A percentile compares a stretch with the other conserved stretches of the same genome.
Conservation (phyloP, 2,797 vertebrate genomes). For the Odontamblyopus lacepedii region DNA sequence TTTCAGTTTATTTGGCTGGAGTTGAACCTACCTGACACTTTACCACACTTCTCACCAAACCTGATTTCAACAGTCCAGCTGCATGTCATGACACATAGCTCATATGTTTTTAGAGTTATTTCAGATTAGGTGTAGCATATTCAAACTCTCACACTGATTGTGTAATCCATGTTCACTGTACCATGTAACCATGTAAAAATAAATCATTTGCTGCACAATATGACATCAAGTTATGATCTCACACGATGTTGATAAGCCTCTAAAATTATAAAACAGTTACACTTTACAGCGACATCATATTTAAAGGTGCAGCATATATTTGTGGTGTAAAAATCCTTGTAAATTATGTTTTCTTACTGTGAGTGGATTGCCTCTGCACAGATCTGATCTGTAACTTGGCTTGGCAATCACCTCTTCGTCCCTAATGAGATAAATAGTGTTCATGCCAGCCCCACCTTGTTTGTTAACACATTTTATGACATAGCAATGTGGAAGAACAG, state of each 20-base stretch:
- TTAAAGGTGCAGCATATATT: too few relatives aligned
- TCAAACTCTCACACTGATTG: neutral
- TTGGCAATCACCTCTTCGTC: too few relatives aligned
- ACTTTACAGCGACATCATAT: too few relatives aligned
- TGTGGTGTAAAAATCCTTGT: too few relatives aligned
- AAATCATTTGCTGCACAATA: neutral
- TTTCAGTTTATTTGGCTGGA: neutral
- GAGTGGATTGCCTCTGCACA: too few relatives aligned
- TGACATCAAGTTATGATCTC: neutral
- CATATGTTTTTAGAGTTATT: neutral
- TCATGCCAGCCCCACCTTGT: neutral
- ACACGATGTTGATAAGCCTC: neutral
- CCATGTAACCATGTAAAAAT: constrained; percentile 28
- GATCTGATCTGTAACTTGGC: too few relatives aligned
- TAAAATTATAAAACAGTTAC: too few relatives aligned
- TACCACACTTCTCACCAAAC: neutral
- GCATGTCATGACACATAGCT: constrained; percentile 5
- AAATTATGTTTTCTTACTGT: too few relatives aligned
- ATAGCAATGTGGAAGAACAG: constrained; percentile 1
- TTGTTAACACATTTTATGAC: neutral
- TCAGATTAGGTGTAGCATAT: neutral
- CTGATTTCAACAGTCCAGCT: neutral
- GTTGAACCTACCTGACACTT: neutral
- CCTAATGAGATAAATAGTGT: too few relatives aligned
- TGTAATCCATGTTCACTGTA: constrained; percentile 16